Base-by-base conservation (phyloP, 2,888 invertebrate genomes). In the Heteromyza rotundicornis region DNA sequence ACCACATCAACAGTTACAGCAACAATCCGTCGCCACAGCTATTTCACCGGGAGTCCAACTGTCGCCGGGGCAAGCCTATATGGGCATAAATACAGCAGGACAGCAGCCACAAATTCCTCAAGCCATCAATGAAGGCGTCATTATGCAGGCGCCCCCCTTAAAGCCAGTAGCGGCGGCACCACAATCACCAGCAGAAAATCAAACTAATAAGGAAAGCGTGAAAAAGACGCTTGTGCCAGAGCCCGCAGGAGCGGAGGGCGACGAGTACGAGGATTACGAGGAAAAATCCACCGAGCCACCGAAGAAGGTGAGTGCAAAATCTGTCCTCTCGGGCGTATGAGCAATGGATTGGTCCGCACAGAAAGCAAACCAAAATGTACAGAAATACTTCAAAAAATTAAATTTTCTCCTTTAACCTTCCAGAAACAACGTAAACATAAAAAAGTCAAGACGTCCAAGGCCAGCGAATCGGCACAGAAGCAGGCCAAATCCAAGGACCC, bases 241-340 rank as follows among this genome's bases (percentile, higher is more conserved):
- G n/a, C 19, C 44, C 14, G 53, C 20, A 10, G 36, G 62, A 10
- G 65, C 64, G 8, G 27, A 22, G n/a, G 69, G 71, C 8, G 78
- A 72, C 24, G 78, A 80, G 8, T 79, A 79, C 59, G 78, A 80
- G 22, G 77, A 80, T 32, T 74, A 74, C 8, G 75, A 79, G 20
- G 80, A 79, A 27, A 78, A 77, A 62, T 76, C 79, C 32, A 80
- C 80, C 2, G 82, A 82, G 58, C 70, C 76, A 14, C 75, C 80
- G 2, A 82, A 79, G 53, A 81, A 82, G 69, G 78, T 72, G 60
- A 20, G 24, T 40, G 40, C n/a, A 7, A 60, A 35, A 57, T 1
- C n/a, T n/a, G n/a, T n/a, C n/a, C n/a, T n/a, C n/a, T n/a, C n/a
- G n/a, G 27, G 27, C 27, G 27, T 27, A 27, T 27, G 27, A 27